Percentiles rank a stretch among this genome's conserved stretches.
phyloP scores from a whole-genome alignment of 1,140 invertebrate genomes.

The Eurosta solidaginis region DNA sequence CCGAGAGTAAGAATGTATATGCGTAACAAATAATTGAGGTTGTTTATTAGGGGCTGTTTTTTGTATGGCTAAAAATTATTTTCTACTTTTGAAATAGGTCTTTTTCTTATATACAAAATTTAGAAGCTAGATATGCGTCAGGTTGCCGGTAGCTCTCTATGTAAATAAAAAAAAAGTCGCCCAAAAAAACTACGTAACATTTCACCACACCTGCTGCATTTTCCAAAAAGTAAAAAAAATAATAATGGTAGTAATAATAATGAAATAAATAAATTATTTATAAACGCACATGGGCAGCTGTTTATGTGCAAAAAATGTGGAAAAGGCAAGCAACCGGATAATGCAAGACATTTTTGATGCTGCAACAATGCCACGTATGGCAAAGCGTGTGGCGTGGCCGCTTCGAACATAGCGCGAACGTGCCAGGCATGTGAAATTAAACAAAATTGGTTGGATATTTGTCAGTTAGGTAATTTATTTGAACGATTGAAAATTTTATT shows the following conservation, averaged over 20 bases:
- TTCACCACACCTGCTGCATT: too few relatives aligned
- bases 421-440: neutral
- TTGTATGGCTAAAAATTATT: too few relatives aligned
- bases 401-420: neutral
- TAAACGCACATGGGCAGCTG: neutral
- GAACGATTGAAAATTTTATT: neutral
- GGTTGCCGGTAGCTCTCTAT: too few relatives aligned
- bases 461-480: conserved; percentile 3
- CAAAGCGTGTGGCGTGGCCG: neutral
- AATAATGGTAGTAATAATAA: neutral
- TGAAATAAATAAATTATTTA: conserved; percentile 2
- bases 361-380: neutral
- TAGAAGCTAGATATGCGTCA: too few relatives aligned
- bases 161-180: too few relatives aligned
- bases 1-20: too few relatives aligned
- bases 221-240: too few relatives aligned
- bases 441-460: neutral
- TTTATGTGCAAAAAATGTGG: neutral
- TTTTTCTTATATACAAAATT: too few relatives aligned
- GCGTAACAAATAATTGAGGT: too few relatives aligned
- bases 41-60: too few relatives aligned
- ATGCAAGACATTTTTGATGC: neutral
- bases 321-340: neutral
- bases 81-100: too few relatives aligned
- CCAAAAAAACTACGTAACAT: too few relatives aligned